Evolutionary conservation across 1,140 invertebrate species (phyloP).

Genomic region (Drosophila trapezifrons): DNA sequence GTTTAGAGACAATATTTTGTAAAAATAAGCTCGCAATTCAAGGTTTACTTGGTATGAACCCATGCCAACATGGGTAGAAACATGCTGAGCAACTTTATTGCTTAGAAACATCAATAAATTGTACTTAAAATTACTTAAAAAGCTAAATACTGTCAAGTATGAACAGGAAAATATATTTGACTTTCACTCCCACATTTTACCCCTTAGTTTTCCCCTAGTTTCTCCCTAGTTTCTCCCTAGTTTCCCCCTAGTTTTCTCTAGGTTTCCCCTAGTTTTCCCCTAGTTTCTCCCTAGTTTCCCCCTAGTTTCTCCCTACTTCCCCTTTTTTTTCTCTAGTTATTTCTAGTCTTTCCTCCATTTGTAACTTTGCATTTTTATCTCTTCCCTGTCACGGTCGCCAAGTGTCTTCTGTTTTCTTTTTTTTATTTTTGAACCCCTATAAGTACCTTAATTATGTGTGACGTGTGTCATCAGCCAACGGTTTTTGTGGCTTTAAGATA

Average conservation of each 20-base stretch:
- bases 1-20: too few species aligned
- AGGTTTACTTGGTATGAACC: too few species aligned
- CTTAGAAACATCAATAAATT: background rate
- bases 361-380: conserved; percentile 18
- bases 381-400: background rate
- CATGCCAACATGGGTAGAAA: too few species aligned
- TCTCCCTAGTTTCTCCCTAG: background rate
- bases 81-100: background rate
- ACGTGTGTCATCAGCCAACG: conserved; percentile 64
- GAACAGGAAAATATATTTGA: background rate
- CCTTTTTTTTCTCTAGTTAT: background rate
- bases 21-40: too few species aligned
- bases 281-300: background rate
- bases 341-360: background rate
- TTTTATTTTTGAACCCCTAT: conserved; percentile 5
- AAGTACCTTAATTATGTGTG: conserved; percentile 37
- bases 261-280: too few species aligned
- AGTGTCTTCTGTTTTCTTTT: background rate
- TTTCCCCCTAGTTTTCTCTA: too few species aligned
- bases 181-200: background rate
- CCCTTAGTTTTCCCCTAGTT: too few species aligned
- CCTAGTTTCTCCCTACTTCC: background rate
- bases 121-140: background rate
- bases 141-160: background rate
- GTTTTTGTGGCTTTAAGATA: conserved; percentile 5